Conservation (phyloP, 64 coral and sea anemone genomes). For the Actinia tenebrosa region DNA sequence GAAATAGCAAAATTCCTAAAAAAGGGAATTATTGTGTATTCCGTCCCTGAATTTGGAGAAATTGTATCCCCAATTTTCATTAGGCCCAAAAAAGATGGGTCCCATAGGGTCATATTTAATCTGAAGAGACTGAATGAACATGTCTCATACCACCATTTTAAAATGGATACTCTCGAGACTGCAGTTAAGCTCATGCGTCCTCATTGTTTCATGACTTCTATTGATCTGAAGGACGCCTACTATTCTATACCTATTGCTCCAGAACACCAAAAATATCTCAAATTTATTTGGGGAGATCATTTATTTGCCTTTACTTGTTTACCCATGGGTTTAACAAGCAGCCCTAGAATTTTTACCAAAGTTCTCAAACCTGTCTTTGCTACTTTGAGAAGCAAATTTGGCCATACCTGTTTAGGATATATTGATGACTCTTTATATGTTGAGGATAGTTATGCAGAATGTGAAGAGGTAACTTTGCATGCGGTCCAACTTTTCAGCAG, state of each 20-base stretch:
- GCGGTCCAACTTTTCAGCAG: not conserved
- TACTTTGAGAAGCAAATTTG: not conserved
- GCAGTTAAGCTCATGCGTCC: not conserved
- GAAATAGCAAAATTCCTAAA: not conserved
- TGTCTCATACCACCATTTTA: constrained; percentile 22
- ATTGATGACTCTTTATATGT: constrained; percentile 23
- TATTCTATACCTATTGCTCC: not conserved
- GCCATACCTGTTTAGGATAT: not conserved
- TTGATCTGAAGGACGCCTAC: not conserved
- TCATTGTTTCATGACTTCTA: not conserved
- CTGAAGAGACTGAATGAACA: constrained; percentile 11
- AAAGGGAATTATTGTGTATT: too few relatives aligned
- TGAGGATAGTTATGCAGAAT: not conserved
- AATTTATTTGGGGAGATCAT: not conserved
- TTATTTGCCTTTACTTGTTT: not conserved
- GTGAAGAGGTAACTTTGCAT: not conserved
- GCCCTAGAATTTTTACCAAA: constrained; percentile 28
- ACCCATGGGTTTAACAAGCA: not conserved
- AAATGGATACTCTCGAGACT: not conserved
- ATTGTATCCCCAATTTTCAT: constrained; percentile 25
- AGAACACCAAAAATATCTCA: not conserved
- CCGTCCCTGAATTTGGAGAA: not conserved
- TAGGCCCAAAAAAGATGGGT: constrained; percentile 9
- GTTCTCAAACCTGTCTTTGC: constrained; percentile 41
- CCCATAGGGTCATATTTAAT: constrained; percentile 19